Conservation (phyloP, 2,113 vertebrate genomes). For the Abramis brama region DNA sequence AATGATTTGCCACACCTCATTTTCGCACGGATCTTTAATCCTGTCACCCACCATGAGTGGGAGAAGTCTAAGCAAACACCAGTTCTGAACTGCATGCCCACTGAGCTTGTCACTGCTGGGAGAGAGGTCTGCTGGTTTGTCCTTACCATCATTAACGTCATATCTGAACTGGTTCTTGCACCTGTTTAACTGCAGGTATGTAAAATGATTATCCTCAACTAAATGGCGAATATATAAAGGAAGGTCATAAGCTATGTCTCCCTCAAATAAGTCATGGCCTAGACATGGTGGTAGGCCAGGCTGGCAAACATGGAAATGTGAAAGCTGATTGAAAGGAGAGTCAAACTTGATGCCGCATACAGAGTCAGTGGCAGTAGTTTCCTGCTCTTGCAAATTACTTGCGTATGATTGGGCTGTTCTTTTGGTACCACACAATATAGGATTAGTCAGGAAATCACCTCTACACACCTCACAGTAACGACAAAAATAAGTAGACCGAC, state of each 20-base stretch:
- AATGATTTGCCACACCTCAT: slow-evolving; percentile 37
- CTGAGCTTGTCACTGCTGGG: slow-evolving; percentile 12
- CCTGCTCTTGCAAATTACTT: neutral
- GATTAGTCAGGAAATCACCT: neutral
- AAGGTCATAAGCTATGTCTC: slow-evolving; percentile 14
- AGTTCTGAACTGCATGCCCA: slow-evolving; percentile 36
- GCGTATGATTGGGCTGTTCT: neutral
- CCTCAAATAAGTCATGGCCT: neutral
- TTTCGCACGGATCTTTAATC: slow-evolving; percentile 24
- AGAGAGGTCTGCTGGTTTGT: slow-evolving; percentile 32
- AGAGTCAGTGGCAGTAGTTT: neutral
- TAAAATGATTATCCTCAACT: slow-evolving; percentile 12
- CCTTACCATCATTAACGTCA: slow-evolving; percentile 18
- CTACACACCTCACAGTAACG: neutral
- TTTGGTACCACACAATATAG: neutral
- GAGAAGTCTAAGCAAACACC: slow-evolving; percentile 28
- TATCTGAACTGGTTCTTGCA: slow-evolving; percentile 27
- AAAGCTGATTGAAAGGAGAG: slow-evolving; percentile 2
- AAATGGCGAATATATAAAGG: slow-evolving; percentile 7
- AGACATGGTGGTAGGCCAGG: neutral
- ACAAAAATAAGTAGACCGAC: neutral
- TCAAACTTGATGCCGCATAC: slow-evolving; percentile 26
- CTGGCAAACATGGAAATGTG: neutral
- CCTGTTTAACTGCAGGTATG: slow-evolving; percentile 29
- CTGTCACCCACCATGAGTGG: slow-evolving; percentile 2